Evolutionary conservation across 2,113 vertebrate genomes (phyloP), one percentile per base, ranked within the genome.

Genomic region (Jacana jacana): DNA sequence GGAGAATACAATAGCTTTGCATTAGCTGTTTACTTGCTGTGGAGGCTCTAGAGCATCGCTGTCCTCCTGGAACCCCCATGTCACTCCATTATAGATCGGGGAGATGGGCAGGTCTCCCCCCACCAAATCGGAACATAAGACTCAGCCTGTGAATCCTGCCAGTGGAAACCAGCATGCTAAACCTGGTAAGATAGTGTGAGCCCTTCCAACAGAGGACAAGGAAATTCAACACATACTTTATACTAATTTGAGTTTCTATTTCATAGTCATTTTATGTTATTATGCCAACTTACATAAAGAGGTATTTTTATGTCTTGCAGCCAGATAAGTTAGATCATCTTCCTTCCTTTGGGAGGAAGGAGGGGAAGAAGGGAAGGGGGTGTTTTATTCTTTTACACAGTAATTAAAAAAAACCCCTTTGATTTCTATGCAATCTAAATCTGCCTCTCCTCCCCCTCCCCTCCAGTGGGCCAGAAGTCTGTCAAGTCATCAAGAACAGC

Each of bases 51-150:
- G 24, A 71, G 61, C 25, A 20, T 6, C 27, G 17, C 57, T 54
- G 57, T 48, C 46, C n/a, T 52, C 35, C 27, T 16, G 10, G 33
- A 12, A 25, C 49, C 17, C 46, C 20, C 1, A 1, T 0, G 0
- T 11, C 40, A 14, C 52, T 23, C 11, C 4, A 10, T 9, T 23
- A 35, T 11, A 60, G 22, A 51, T n/a, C 22, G 23, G 31, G 0
- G 12, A n/a, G n/a, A n/a, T n/a, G n/a, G n/a, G n/a, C n/a, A n/a
- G n/a, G n/a, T n/a, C n/a, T n/a, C n/a, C n/a, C n/a, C n/a, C n/a
- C n/a, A n/a, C n/a, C n/a, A n/a, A n/a, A n/a, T n/a, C n/a, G n/a
- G n/a, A n/a, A n/a, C n/a, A n/a, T n/a, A n/a, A 63, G 44, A 75
- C 14, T 42, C 22, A n/a, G 31, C 30, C 58, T 39, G 24, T 12